phyloP scores from a whole-genome alignment of 2,888 invertebrate genomes.

The Euplagia quadripunctaria region DNA sequence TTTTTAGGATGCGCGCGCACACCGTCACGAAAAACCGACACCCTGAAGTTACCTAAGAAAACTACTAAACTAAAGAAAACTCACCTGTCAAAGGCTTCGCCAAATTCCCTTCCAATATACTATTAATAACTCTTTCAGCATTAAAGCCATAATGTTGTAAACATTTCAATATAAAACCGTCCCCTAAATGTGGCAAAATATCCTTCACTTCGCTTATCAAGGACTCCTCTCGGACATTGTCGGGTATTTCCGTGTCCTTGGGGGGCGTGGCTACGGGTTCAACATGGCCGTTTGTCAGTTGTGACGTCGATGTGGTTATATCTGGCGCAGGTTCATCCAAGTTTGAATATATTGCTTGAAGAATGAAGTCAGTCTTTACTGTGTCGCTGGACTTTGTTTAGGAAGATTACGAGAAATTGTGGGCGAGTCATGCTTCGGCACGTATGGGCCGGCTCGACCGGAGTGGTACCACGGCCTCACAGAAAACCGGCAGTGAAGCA shows the following conservation, averaged over 20 bases:
- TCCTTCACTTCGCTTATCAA: slow-evolving; percentile 90
- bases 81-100: slow-evolving; percentile 74
- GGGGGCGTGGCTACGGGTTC: slow-evolving; percentile 57
- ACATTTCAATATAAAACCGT: slow-evolving; percentile 91
- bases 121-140: slow-evolving; percentile 93
- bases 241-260: slow-evolving; percentile 75
- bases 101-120: slow-evolving; percentile 91
- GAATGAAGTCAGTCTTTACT: slow-evolving; percentile 86
- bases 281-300: slow-evolving; percentile 65
- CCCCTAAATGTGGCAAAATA: slow-evolving; percentile 93
- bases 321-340: slow-evolving; percentile 76
- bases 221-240: slow-evolving; percentile 78
- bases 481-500: too few relatives aligned
- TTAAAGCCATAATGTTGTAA: slow-evolving; percentile 92
- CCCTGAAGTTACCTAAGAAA: too few relatives aligned
- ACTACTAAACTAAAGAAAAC: too few relatives aligned
- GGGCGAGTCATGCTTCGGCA: too few relatives aligned
- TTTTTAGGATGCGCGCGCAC: too few relatives aligned
- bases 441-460: too few relatives aligned
- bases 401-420: slow-evolving; percentile 24
- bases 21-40: too few relatives aligned
- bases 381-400: slow-evolving; percentile 76
- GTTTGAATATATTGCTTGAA: slow-evolving; percentile 84
- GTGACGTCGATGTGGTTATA: slow-evolving; percentile 27
- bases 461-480: too few relatives aligned